Evolutionary conservation across 37 sponge, comb jelly and placozoan genomes (phyloP).

Genomic region (Petrosia ficiformis): DNA sequence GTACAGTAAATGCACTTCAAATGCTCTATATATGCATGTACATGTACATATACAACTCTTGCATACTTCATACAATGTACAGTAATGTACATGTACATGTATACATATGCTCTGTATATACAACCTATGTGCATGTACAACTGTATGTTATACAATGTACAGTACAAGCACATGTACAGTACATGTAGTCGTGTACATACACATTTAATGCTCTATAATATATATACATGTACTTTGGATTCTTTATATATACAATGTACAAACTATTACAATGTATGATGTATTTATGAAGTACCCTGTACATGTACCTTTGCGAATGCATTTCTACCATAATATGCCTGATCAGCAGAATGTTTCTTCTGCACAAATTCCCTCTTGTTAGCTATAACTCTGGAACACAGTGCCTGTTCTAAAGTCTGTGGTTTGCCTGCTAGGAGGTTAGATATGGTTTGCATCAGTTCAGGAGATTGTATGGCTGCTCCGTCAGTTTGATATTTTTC

Average conservation of each 20-base stretch:
- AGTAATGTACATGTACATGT: background rate
- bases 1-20: too few species aligned
- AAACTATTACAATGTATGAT: too few species aligned
- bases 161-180: too few species aligned
- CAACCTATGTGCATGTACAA: too few species aligned
- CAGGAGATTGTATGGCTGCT: background rate
- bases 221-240: background rate
- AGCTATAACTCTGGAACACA: slow-evolving; percentile 43
- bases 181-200: too few species aligned
- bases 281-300: too few species aligned
- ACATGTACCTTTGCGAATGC: slow-evolving; percentile 78
- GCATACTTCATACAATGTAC: too few species aligned
- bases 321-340: slow-evolving; percentile 59
- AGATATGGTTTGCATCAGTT: slow-evolving; percentile 18
- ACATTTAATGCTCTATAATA: too few species aligned
- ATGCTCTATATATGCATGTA: background rate
- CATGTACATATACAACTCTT: background rate
- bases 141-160: background rate
- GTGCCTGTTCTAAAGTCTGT: slow-evolving; percentile 29
- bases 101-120: too few species aligned
- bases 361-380: slow-evolving; percentile 37
- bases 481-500: background rate
- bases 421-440: slow-evolving; percentile 22
- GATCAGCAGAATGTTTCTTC: slow-evolving; percentile 44
- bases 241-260: too few species aligned